Evolutionary conservation across 2,888 invertebrate species (phyloP).

Genomic region (Proisotoma minuta): DNA sequence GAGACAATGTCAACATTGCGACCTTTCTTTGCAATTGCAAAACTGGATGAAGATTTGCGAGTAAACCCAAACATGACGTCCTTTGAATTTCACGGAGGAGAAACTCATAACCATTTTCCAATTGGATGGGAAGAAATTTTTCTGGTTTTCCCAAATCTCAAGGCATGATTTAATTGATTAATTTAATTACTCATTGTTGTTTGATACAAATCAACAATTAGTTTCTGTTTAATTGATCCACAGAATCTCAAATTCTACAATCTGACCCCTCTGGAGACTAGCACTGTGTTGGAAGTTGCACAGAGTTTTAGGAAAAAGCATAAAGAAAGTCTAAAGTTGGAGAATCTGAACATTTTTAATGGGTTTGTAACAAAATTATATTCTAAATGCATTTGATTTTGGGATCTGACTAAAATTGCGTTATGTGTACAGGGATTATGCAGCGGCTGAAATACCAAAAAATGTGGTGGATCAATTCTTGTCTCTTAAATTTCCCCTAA

Average conservation of each 20-base stretch:
- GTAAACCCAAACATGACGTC: constrained; percentile 28
- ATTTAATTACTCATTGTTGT: neutral
- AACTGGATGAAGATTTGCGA: constrained; percentile 15
- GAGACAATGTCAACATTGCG: constrained; percentile 1
- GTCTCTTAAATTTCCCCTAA: constrained; percentile 27
- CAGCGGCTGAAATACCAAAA: constrained; percentile 21
- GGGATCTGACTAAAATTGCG: too few species aligned
- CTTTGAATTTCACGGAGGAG: constrained; percentile 31
- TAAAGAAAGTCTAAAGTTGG: constrained; percentile 17
- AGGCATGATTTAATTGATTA: constrained; percentile 22
- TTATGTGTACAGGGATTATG: constrained; percentile 30
- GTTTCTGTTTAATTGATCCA: too few species aligned
- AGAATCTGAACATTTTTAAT: constrained; percentile 39
- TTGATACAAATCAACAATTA: too few species aligned
- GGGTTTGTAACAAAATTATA: too few species aligned
- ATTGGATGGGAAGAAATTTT: constrained; percentile 30
- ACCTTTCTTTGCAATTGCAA: constrained; percentile 14
- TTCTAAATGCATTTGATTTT: too few species aligned
- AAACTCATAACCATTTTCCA: constrained; percentile 26
- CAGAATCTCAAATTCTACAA: constrained; percentile 17
- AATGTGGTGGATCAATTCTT: constrained; percentile 19
- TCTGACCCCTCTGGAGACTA: constrained; percentile 17
- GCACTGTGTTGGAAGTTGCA: constrained; percentile 22
- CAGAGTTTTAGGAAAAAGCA: constrained; percentile 16
- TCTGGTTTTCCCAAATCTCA: constrained; percentile 27